phyloP scores from a whole-genome alignment of 2,113 vertebrate genomes.

The Nesoenas mayeri region DNA sequence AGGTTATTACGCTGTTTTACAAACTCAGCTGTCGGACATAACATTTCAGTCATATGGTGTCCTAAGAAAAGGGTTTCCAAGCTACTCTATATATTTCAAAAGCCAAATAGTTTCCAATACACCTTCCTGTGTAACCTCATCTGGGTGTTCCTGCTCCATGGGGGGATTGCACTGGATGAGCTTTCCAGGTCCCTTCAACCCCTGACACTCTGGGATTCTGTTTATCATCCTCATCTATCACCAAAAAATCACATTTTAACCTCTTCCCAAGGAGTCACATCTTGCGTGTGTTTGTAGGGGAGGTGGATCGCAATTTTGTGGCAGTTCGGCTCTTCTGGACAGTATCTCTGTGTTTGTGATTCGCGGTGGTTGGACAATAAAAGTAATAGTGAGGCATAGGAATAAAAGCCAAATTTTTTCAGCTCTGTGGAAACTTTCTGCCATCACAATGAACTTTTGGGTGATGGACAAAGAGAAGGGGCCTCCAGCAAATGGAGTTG shows the following conservation, averaged over 20 bases:
- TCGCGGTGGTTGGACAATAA: background rate
- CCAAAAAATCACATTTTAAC: background rate
- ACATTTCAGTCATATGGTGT: background rate
- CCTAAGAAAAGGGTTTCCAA: background rate
- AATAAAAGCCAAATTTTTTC: background rate
- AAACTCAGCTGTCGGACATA: background rate
- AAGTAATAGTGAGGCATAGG: accelerated
- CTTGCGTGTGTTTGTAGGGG: background rate
- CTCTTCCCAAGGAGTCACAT: background rate
- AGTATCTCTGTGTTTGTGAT: background rate
- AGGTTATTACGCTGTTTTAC: background rate
- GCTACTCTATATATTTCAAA: background rate
- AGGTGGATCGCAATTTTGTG: background rate
- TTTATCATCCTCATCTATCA: background rate
- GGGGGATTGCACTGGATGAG: too few species aligned
- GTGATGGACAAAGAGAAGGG: background rate
- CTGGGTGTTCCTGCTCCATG: too few species aligned
- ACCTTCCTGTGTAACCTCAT: too few species aligned
- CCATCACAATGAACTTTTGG: background rate
- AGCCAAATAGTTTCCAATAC: background rate
- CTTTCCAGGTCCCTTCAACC: too few species aligned
- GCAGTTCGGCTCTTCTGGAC: background rate
- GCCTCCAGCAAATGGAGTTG: background rate
- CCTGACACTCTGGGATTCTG: too few species aligned
- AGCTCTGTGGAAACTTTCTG: background rate